Conservation (phyloP, 1,140 invertebrate genomes). For the Orchesella cincta region DNA sequence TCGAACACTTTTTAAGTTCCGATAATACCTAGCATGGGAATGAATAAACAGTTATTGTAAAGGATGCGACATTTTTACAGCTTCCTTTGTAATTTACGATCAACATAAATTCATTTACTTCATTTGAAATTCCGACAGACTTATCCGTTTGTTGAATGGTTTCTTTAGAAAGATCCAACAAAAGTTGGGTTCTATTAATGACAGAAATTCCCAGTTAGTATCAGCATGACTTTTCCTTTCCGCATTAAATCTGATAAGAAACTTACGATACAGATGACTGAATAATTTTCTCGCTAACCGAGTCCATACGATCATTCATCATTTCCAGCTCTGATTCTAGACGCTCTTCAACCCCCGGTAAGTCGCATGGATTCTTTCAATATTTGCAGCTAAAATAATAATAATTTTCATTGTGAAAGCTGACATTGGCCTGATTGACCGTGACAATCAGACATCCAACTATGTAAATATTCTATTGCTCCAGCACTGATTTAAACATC, state of each 20-base stretch:
- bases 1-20: constrained; percentile 35
- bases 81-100: too few species aligned
- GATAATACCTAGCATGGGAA: constrained; percentile 42
- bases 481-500: too few species aligned
- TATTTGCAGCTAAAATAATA: neutral
- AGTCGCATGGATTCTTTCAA: constrained; percentile 3
- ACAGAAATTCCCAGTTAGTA: too few species aligned
- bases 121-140: constrained; percentile 26
- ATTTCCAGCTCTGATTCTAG: constrained; percentile 36
- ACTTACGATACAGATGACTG: constrained; percentile 42
- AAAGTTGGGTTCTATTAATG: constrained; percentile 32
- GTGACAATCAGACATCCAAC: too few species aligned
- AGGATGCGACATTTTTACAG: too few species aligned
- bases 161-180: constrained; percentile 42
- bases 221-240: too few species aligned
- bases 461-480: too few species aligned
- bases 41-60: too few species aligned
- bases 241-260: too few species aligned
- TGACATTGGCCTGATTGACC: too few species aligned
- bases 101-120: constrained; percentile 19
- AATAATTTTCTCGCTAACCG: constrained; percentile 42
- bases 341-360: constrained; percentile 34
- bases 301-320: constrained; percentile 39
- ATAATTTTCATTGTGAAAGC: too few species aligned
- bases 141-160: constrained; percentile 39